phyloP scores from a whole-genome alignment of 2,113 vertebrate genomes.

The Hemiscyllium ocellatum region DNA sequence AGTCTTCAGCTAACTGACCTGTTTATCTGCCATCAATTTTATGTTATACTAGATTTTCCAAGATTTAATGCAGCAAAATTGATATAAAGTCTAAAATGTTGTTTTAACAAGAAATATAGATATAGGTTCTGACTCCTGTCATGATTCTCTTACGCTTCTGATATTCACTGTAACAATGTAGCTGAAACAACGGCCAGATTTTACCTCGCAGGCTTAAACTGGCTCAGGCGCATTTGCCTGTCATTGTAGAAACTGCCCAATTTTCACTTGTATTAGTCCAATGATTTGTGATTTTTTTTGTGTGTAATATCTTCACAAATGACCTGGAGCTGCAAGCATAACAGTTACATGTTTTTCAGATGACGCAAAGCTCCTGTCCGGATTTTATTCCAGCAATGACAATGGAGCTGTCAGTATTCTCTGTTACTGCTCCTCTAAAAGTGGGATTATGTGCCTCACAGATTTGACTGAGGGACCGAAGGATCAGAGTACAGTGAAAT shows the following conservation, averaged over 20 bases:
- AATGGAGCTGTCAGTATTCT: too few species aligned
- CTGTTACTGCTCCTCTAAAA: too few species aligned
- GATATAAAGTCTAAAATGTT: neutral
- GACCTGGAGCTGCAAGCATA: neutral
- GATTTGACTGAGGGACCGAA: too few species aligned
- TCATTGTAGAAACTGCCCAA: neutral
- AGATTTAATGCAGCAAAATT: neutral
- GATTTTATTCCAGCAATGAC: too few species aligned
- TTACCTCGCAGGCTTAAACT: neutral
- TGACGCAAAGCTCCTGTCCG: neutral
- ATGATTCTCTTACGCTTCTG: neutral
- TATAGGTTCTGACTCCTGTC: neutral
- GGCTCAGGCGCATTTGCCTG: neutral
- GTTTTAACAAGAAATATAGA: neutral
- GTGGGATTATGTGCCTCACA: too few species aligned
- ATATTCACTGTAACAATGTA: neutral
- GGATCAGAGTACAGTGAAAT: too few species aligned
- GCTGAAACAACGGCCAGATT: neutral
- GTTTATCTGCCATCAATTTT: neutral
- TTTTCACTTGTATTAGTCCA: neutral
- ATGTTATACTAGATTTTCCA: neutral
- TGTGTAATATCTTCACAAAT: neutral
- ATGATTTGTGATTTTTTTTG: neutral
- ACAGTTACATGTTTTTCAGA: neutral
- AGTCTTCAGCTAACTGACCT: neutral